A percentile compares a stretch with the other conserved stretches of the same genome.
These are phyloP conservation scores for Aleiodes testaceus DNA, from an alignment of 2,888 invertebrate species.

Conservation along the genomic window DNA sequence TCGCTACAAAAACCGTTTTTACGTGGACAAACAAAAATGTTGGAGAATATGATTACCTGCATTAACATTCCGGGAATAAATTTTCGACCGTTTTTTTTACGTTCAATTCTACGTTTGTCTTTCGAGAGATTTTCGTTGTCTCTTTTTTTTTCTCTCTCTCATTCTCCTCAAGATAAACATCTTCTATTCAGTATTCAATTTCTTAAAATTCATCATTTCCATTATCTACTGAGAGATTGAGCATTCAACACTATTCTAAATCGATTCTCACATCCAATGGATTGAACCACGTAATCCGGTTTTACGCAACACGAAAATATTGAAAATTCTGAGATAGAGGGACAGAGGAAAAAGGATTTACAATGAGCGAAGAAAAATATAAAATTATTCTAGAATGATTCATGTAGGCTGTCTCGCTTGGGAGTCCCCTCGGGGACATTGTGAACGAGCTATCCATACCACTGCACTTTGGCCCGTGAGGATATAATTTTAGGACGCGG, in stretches of 20 bases:
- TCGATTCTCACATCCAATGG: not conserved
- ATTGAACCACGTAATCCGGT: not conserved
- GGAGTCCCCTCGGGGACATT: slow-evolving; percentile 52
- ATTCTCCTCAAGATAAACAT: not conserved
- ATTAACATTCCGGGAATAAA: slow-evolving; percentile 68
- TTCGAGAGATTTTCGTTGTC: not conserved
- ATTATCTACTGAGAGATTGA: no score
- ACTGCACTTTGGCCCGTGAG: slow-evolving; percentile 51
- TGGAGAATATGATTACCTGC: slow-evolving; percentile 67
- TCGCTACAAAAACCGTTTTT: slow-evolving; percentile 63
- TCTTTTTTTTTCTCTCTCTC: not conserved
- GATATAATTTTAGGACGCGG: slow-evolving; percentile 54
- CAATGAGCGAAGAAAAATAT: not conserved
- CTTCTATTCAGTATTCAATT: slow-evolving; percentile 2
- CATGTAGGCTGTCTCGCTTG: slow-evolving; percentile 21
- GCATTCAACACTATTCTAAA: not conserved
- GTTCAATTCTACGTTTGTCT: not conserved
- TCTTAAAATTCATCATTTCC: slow-evolving; percentile 1
- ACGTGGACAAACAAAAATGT: slow-evolving; percentile 62
- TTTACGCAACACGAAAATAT: slow-evolving; percentile 14
- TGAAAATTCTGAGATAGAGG: not conserved
- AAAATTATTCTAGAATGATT: slow-evolving; percentile 30
- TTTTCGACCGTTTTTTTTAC: slow-evolving; percentile 2
- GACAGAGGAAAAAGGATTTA: not conserved
- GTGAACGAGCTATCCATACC: slow-evolving; percentile 64